Evolutionary conservation across 2,888 invertebrate genomes (phyloP), one percentile per base, ranked within the genome.

Genomic region (Metacarcinus magister): DNA sequence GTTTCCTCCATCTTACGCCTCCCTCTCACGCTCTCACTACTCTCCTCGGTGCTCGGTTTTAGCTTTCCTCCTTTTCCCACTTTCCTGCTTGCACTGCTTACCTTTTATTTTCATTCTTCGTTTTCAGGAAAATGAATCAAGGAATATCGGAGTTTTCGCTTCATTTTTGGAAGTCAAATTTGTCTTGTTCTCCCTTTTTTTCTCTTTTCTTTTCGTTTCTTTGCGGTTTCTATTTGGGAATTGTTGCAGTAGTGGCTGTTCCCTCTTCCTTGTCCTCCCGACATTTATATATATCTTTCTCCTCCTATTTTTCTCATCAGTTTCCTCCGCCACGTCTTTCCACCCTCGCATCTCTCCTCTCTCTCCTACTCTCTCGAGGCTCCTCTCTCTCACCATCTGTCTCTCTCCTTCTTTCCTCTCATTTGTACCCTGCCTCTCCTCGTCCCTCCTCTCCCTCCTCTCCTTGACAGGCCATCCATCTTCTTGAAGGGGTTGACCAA

Each of bases 401-500:
- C 75, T 75, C 75, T 75, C 75, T 75, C 75, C 75, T 75, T 75
- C 75, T 75, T 75, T 75, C 75, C 75, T 75, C 75, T 75, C 75
- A 75, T 75, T 75, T 75, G 75, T 75, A 75, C 75, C 75, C 75
- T 75, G 75, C 75, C 75, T 75, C 75, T 75, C 75, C 75, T 75
- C 75, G n/a, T 75, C 75, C 75, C n/a, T 28, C 75, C 93, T 67
- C 32, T 93, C 93, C 16, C 32, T 32, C 39, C 60, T 67, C 75
- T 23, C 75, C 75, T 28, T 23, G 75, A 75, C 75, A 75, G 75
- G 75, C 75, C 75, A 75, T 75, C 75, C 75, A 75, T 75, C 75
- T 7, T 75, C 75, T 75, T 75, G 60, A 46, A 67, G 93, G 67
- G 93, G 93, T 93, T 93, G 67, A 67, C 93, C 93, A 93, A 93